A percentile compares a stretch with the other conserved stretches of the same genome.
Conservation (phyloP, 2,797 vertebrate species). For the Meda fulgida region DNA sequence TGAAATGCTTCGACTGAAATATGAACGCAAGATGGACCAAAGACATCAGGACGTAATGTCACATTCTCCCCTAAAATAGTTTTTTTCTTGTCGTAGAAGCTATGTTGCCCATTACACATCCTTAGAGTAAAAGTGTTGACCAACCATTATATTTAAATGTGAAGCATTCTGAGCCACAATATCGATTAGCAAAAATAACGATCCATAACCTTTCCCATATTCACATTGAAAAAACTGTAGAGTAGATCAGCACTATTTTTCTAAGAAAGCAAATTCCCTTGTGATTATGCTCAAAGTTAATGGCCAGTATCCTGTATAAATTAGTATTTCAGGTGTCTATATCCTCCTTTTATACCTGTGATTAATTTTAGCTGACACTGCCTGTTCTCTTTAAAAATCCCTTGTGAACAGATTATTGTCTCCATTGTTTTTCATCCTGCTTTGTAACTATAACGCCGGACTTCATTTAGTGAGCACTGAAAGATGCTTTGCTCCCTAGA, state of each 20-base stretch:
- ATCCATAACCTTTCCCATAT: neutral
- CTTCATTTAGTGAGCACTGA: constrained; percentile 1
- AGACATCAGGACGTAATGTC: neutral
- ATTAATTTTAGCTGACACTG: constrained; percentile 17
- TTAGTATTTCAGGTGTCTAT: constrained; percentile 2
- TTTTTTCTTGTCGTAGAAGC: neutral
- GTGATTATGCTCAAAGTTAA: neutral
- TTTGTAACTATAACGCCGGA: neutral
- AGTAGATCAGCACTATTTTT: neutral
- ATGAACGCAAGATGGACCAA: neutral
- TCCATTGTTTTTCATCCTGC: constrained; percentile 9
- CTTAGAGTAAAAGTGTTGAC: neutral
- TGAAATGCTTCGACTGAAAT: neutral
- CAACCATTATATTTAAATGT: neutral
- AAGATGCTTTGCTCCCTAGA: neutral
- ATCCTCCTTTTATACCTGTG: neutral
- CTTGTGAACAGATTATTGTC: constrained; percentile 10
- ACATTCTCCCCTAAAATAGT: neutral
- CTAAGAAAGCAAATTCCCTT: neutral
- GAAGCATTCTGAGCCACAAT: neutral
- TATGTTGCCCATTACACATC: neutral
- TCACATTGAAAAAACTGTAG: neutral
- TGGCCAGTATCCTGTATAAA: neutral
- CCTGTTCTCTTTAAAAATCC: constrained; percentile 10
- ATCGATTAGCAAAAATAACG: neutral